Evolutionary conservation across 1,140 invertebrate species (phyloP).

Genomic region (Harlomillsia oculata): DNA sequence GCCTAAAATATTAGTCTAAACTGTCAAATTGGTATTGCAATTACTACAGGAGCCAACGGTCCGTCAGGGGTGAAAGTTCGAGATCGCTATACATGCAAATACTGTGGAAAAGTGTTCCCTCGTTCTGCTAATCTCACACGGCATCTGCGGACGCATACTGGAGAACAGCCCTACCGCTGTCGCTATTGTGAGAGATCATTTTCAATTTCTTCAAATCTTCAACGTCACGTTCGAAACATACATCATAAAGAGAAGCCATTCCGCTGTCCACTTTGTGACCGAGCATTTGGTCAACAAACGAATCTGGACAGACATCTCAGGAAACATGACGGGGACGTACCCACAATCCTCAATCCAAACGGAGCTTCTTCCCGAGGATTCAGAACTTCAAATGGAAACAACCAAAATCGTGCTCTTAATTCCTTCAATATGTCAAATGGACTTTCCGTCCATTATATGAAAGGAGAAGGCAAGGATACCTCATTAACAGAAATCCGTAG

Average conservation of each 20-base stretch:
- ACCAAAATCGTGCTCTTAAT: conserved; percentile 40
- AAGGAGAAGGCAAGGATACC: conserved; percentile 41
- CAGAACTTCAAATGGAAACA: too few relatives aligned
- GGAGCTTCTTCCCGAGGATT: conserved; percentile 37
- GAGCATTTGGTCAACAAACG: conserved; percentile 90
- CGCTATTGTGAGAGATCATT: conserved; percentile 97
- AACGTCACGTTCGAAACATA: conserved; percentile 97
- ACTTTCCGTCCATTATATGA: too few relatives aligned
- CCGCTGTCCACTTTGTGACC: conserved; percentile 44
- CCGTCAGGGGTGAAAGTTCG: conserved; percentile 48
- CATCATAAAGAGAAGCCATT: conserved; percentile 83
- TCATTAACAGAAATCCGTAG: conserved; percentile 89
- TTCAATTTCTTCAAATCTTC: conserved; percentile 96
- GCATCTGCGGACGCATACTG: conserved; percentile 94
- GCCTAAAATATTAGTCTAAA: too few relatives aligned
- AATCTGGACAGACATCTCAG: conserved; percentile 96
- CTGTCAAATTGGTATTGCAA: too few relatives aligned
- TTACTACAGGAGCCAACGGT: conserved; percentile 4
- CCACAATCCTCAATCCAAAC: conserved; percentile 59
- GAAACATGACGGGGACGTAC: conserved; percentile 89
- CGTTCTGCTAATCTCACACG: conserved; percentile 95
- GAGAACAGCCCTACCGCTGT: conserved; percentile 96
- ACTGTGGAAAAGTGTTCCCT: conserved; percentile 85
- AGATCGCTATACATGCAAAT: conserved; percentile 95
- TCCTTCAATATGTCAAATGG: too few relatives aligned